Evolutionary conservation across 2,797 vertebrate species (phyloP), one percentile per base, ranked within the genome.

Genomic region (Lutjanus argentimaculatus): DNA sequence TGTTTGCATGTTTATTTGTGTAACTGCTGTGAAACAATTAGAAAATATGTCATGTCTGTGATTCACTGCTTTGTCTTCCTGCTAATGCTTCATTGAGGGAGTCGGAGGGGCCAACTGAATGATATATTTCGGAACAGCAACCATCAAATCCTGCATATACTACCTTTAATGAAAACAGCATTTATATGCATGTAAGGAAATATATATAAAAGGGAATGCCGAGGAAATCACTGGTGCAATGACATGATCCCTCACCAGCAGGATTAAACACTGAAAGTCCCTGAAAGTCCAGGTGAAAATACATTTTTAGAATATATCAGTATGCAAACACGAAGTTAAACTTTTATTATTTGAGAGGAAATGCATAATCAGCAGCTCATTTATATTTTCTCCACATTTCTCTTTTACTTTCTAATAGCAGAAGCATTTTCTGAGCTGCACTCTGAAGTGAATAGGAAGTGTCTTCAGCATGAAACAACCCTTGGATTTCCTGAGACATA

Each of bases 321-420:
- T 14, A 21, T 1, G 16, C 17, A 46, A 77, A 45, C 30, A 4
- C 8, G 12, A 3, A 66, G 5, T 40, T 48, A 7, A 67, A 53
- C 1, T 1, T 25, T 42, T 6, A 63, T 16, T 42, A 10, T 61
- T 80, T 14, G 1, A 69, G 43, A 65, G 10, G 42, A 67, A n/a
- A 22, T 22, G 13, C 5, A 55, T 14, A n/a, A 69, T 74, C 14
- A 43, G 16, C 67, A 36, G 43, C 43, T 64, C 52, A 61, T 79
- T 45, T 66, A 10, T 30, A 42, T 65, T 71, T 65, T 43, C 7
- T n/a, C 10, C 25, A 16, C 8, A 40, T 10, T 45, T 65, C 1
- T 52, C 0, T 55, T 46, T 63, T 52, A 25, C 11, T 48, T 19
- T 17, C 59, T 1, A 12, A 22, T 8, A 51, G 21, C 6, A 25